Base-by-base conservation (phyloP, 2,888 invertebrate genomes). In the Hirtodrosophila cameraria region DNA sequence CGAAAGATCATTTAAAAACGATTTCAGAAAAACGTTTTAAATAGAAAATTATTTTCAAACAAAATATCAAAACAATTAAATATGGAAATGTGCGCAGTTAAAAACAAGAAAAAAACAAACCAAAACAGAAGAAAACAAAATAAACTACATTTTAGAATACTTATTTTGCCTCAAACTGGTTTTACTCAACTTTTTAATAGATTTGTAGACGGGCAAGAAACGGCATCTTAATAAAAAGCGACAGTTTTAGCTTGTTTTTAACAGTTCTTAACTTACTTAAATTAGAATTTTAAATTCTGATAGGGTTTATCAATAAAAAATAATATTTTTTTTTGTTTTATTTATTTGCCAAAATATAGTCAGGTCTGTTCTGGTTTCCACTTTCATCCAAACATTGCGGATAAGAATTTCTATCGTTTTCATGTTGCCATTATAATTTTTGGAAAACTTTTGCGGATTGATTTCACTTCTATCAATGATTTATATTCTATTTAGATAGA, bases 11-110 rank as follows among this genome's bases (percentile, higher is more conserved):
- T 71, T 75, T 69, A 58, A 58, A 70, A 63, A 15, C 70, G 13
- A 75, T 70, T 75, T 58, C n/a, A 69, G 50, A 58, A 58, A 45
- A 28, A 11, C 42, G 23, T 52, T 50, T 68, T 30, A 55, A 20
- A 9, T 12, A n/a, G n/a, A n/a, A n/a, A n/a, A n/a, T n/a, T n/a
- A 28, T 31, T 30, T 54, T 58, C 13, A 59, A 15, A 30, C 52
- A 65, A 52, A 45, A 39, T 35, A 9, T 38, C 33, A 15, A 33
- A 53, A 31, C 35, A 71, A 65, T 66, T 66, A 49, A 43, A 50
- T 42, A 73, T 73, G 72, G 38, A 55, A 72, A 75, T 62, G 41
- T 31, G 23, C 1, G 45, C 36, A 59, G 52, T 46, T 38, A 59
- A 54, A 61, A 28, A 27, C 7, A 15, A 55, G 50, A 57, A 28